Conservation (phyloP, 1,140 invertebrate species). For the Tetraneura akinire region DNA sequence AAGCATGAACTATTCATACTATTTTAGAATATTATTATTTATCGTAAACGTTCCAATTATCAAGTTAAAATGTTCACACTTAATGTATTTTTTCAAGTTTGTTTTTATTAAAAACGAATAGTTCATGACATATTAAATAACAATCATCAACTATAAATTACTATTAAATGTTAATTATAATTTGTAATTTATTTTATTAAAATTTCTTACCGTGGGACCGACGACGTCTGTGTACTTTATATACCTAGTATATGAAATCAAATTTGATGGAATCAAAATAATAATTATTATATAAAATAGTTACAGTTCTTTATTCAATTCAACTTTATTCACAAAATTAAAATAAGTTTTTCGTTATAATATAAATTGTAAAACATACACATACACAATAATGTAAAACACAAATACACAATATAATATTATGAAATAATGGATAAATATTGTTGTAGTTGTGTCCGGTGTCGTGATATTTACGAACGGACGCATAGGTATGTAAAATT, state of each 20-base stretch:
- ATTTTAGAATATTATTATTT: neutral
- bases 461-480: neutral
- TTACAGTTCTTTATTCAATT: too few relatives aligned
- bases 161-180: neutral
- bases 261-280: neutral
- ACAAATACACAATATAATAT: constrained; percentile 4
- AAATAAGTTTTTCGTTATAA: neutral
- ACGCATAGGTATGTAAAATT: neutral
- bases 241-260: constrained; percentile 2
- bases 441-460: neutral
- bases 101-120: neutral
- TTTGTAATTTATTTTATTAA: constrained; percentile 2
- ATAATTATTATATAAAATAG: neutral
- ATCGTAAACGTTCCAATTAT: neutral
- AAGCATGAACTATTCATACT: too few relatives aligned
- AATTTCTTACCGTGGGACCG: neutral
- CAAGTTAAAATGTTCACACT: too few relatives aligned
- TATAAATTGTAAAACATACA: constrained; percentile 1
- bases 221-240: too few relatives aligned
- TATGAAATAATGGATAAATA: neutral
- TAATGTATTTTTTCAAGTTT: neutral
- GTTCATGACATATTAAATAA: too few relatives aligned
- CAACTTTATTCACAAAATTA: neutral
- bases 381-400: too few relatives aligned
- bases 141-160: neutral